Evolutionary conservation across 2,888 invertebrate genomes (phyloP).

Genomic region (Rhyacophila evoluta): DNA sequence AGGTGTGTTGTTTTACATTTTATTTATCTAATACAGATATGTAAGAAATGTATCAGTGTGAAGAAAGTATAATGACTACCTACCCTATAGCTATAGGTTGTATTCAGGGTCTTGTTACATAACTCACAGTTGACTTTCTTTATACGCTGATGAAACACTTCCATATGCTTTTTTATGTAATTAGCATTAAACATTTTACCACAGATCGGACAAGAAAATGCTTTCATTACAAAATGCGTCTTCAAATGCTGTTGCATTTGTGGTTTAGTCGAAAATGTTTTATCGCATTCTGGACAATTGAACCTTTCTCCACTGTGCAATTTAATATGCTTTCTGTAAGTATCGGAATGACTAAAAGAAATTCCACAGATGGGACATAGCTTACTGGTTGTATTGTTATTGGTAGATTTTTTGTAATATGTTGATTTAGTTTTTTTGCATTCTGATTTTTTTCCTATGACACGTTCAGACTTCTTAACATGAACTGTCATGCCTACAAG

Average conservation of each 20-base stretch:
- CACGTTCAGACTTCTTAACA: neutral
- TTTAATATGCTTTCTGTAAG: neutral
- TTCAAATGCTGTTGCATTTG: neutral
- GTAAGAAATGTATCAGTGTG: too few relatives aligned
- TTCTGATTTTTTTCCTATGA: neutral
- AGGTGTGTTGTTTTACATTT: too few relatives aligned
- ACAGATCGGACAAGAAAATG: neutral
- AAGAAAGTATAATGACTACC: neutral
- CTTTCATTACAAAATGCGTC: neutral
- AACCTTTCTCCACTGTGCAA: neutral
- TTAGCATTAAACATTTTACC: constrained; percentile 60
- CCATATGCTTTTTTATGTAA: constrained; percentile 67
- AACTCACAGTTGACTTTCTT: constrained; percentile 66
- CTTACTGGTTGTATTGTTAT: neutral
- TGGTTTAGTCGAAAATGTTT: neutral
- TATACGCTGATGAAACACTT: constrained; percentile 64
- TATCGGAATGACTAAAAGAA: neutral
- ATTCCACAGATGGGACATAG: neutral
- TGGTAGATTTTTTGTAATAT: neutral
- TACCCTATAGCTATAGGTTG: constrained; percentile 55
- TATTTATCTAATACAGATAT: too few relatives aligned
- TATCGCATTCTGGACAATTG: neutral
- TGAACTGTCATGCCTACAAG: neutral
- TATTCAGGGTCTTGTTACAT: constrained; percentile 66
- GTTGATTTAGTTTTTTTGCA: neutral